phyloP scores from a whole-genome alignment of 2,797 vertebrate genomes.

The Phylloscopus collybita region DNA sequence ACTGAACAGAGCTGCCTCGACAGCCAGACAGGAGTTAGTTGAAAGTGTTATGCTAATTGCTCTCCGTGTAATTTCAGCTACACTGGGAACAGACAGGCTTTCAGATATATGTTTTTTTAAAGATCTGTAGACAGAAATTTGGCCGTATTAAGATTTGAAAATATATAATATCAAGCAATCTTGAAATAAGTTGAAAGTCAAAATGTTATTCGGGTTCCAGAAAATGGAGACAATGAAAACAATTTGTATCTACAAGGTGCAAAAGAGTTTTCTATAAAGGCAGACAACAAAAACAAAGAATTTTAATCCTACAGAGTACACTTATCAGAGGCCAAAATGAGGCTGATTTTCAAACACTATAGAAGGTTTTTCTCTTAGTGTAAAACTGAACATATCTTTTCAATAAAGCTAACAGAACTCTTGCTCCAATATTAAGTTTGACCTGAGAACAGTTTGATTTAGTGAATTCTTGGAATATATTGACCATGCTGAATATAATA shows the following conservation, averaged over 20 bases:
- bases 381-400: background rate
- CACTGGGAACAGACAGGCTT: slow-evolving; percentile 16
- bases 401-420: background rate
- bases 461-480: background rate
- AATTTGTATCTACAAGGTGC: background rate
- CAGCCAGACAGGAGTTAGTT: background rate
- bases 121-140: slow-evolving; percentile 56
- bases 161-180: background rate
- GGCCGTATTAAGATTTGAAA: slow-evolving; percentile 43
- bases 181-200: slow-evolving; percentile 10
- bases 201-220: slow-evolving; percentile 25
- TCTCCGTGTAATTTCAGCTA: background rate
- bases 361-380: background rate
- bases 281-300: slow-evolving; percentile 12
- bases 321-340: background rate
- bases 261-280: slow-evolving; percentile 21
- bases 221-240: slow-evolving; percentile 4
- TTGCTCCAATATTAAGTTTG: background rate
- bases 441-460: background rate
- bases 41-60: background rate
- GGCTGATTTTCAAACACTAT: background rate
- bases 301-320: slow-evolving; percentile 12
- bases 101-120: background rate
- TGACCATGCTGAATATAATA: background rate
- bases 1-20: slow-evolving; percentile 36